A percentile compares a stretch with the other conserved stretches of the same genome.
Conservation (phyloP, 2,888 invertebrate species). For the Julus scanicus region DNA sequence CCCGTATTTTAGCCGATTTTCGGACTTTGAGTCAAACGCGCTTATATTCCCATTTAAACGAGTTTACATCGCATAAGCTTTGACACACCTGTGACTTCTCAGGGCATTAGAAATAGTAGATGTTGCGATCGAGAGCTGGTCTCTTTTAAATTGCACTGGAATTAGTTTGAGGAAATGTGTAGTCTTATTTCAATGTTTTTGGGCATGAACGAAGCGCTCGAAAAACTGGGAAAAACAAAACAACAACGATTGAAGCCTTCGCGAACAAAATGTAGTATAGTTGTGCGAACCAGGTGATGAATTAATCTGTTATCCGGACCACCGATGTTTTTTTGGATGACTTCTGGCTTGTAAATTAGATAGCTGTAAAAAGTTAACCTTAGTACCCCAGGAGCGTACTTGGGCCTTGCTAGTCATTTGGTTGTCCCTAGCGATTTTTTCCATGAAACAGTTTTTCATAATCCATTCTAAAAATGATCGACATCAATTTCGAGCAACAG, state of each 20-base stretch:
- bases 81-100: not conserved
- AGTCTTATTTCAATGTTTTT: not conserved
- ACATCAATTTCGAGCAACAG: too few species aligned
- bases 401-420: too few species aligned
- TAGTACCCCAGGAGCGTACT: too few species aligned
- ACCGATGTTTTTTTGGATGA: too few species aligned
- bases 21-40: not conserved
- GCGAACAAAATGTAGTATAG: not conserved
- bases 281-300: not conserved
- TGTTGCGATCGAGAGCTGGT: slow-evolving; percentile 17
- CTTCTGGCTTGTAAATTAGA: too few species aligned
- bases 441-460: too few species aligned
- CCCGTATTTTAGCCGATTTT: not conserved
- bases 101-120: slow-evolving; percentile 27
- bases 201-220: not conserved
- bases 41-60: not conserved
- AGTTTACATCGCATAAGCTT: not conserved
- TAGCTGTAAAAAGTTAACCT: too few species aligned
- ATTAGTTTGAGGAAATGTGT: not conserved
- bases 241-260: not conserved
- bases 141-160: not conserved
- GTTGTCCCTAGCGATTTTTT: too few species aligned
- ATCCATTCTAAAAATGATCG: too few species aligned
- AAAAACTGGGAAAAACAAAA: not conserved
- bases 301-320: too few species aligned